These are phyloP conservation scores for Dioctria linearis DNA, from an alignment of 2,888 invertebrate genomes.

Conservation along the genomic window DNA sequence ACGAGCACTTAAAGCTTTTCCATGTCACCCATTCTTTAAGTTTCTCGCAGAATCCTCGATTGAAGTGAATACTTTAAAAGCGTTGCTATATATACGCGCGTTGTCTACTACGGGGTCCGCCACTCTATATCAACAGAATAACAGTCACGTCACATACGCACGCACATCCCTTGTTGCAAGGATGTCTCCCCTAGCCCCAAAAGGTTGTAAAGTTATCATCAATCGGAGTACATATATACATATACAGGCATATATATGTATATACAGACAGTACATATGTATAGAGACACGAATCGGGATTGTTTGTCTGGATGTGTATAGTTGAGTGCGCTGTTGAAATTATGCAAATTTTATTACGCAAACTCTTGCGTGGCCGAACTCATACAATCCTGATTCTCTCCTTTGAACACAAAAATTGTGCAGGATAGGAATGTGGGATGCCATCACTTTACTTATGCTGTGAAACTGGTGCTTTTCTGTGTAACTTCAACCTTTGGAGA, in stretches of 20 bases:
- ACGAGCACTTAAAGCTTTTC: constrained; percentile 10
- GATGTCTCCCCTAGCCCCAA: not conserved
- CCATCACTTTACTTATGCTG: constrained; percentile 1
- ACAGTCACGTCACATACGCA: constrained; percentile 51
- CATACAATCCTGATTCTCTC: constrained; percentile 19
- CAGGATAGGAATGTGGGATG: constrained; percentile 13
- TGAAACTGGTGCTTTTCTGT: not conserved
- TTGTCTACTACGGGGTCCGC: constrained; percentile 32
- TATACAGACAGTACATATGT: too few species aligned
- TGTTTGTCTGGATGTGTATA: constrained; percentile 59
- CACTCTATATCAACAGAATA: constrained; percentile 24
- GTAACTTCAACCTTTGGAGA: constrained; percentile 11
- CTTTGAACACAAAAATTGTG: constrained; percentile 17
- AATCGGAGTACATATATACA: constrained; percentile 31
- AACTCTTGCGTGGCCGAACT: constrained; percentile 65
- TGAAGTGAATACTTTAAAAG: constrained; percentile 35
- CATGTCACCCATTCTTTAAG: constrained; percentile 4
- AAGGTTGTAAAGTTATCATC: constrained; percentile 49
- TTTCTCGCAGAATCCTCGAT: constrained; percentile 12
- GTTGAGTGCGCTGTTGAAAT: constrained; percentile 62
- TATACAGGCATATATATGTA: not conserved
- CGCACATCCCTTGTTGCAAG: constrained; percentile 23
- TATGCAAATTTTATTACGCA: constrained; percentile 71
- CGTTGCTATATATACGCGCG: constrained; percentile 1
- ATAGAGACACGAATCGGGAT: too few species aligned